These are phyloP conservation scores for Nymphicus hollandicus DNA, from an alignment of 2,113 vertebrate species.

Conservation along the genomic window DNA sequence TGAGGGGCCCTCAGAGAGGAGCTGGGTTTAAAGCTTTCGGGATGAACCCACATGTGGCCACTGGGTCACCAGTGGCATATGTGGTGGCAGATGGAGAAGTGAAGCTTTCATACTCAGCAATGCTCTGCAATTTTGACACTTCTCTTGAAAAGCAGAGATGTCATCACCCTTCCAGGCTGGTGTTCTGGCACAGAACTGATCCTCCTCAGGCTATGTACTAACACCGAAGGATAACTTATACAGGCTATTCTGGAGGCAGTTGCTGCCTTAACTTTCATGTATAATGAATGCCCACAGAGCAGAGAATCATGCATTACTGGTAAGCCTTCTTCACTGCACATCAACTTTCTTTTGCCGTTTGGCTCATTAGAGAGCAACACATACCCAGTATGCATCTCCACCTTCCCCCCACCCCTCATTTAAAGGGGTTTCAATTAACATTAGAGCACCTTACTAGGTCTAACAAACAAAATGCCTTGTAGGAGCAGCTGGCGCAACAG, in stretches of 20 bases:
- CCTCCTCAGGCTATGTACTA: background rate
- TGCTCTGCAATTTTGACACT: background rate
- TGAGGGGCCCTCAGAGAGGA: background rate
- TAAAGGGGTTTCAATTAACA: background rate
- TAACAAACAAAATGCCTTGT: background rate
- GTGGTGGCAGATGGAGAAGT: background rate
- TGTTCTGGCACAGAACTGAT: background rate
- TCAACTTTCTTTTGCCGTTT: background rate
- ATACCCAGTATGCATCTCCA: background rate
- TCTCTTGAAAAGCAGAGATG: slow-evolving; percentile 6
- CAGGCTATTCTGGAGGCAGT: background rate
- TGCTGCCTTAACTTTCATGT: background rate
- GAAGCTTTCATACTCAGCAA: background rate
- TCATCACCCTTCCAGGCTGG: background rate
- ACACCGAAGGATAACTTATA: background rate
- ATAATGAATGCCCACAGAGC: background rate
- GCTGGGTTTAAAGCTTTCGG: background rate
- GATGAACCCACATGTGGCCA: background rate
- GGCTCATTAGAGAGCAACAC: background rate
- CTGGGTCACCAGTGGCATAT: background rate
- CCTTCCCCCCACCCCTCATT: background rate
- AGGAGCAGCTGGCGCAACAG: background rate
- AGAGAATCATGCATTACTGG: background rate
- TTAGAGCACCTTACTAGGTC: background rate
- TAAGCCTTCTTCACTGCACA: background rate